A percentile compares a stretch with the other conserved stretches of the same genome.
phyloP scores from a whole-genome alignment of 2,888 invertebrate genomes.

The Tachina fera region DNA sequence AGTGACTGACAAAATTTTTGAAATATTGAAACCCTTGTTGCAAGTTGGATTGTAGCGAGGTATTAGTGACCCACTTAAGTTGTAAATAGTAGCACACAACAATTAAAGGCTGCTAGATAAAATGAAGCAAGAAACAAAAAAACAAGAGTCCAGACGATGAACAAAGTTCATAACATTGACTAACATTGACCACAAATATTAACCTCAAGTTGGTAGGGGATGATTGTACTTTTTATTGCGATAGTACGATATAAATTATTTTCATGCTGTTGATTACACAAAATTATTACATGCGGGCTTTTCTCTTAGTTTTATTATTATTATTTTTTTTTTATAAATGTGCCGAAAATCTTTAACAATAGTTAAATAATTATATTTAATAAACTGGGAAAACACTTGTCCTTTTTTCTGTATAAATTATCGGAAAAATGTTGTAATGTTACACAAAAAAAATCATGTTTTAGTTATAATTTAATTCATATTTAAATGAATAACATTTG shows the following conservation, averaged over 20 bases:
- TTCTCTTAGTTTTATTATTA: not conserved
- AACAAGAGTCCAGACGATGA: slow-evolving; percentile 13
- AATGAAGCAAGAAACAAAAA: slow-evolving; percentile 12
- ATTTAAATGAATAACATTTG: slow-evolving; percentile 34
- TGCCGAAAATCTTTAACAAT: slow-evolving; percentile 57
- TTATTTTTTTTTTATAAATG: slow-evolving; percentile 10
- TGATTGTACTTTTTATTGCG: slow-evolving; percentile 17
- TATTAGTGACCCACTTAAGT: slow-evolving; percentile 67
- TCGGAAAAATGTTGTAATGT: not conserved
- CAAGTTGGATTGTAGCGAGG: slow-evolving; percentile 37
- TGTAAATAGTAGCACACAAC: slow-evolving; percentile 46
- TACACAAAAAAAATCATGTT: not conserved
- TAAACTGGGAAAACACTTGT: slow-evolving; percentile 67
- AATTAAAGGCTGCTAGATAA: slow-evolving; percentile 62
- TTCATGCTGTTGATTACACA: slow-evolving; percentile 36
- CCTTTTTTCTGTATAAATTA: slow-evolving; percentile 44
- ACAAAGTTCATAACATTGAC: slow-evolving; percentile 60
- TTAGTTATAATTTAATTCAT: slow-evolving; percentile 53
- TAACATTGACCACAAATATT: slow-evolving; percentile 61
- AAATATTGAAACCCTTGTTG: slow-evolving; percentile 1
- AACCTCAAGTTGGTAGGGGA: slow-evolving; percentile 56
- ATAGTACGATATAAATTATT: slow-evolving; percentile 57
- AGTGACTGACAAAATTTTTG: slow-evolving; percentile 34
- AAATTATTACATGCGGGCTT: slow-evolving; percentile 56
- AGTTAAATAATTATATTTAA: slow-evolving; percentile 69